A percentile compares a stretch with the other conserved stretches of the same genome.
Conservation (phyloP, 2,888 invertebrate species). For the Pogonocherus hispidulus region DNA sequence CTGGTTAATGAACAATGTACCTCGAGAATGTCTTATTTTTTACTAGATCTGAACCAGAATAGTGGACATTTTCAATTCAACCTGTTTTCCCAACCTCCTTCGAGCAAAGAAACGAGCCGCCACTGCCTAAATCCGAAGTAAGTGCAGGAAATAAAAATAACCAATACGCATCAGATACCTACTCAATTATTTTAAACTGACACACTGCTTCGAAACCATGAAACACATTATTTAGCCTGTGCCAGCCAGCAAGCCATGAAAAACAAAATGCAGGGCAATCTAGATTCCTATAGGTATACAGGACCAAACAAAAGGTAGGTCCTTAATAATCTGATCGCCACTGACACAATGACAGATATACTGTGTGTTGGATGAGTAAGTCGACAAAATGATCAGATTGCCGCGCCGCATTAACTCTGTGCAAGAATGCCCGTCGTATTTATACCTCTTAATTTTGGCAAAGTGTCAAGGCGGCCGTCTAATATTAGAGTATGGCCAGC, state of each 20-base stretch:
- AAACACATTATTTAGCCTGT: no score
- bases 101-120: neutral
- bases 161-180: neutral
- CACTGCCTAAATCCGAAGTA: neutral
- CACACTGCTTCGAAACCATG: no score
- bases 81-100: no score
- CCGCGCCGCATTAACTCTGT: conserved; percentile 23
- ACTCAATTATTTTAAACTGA: neutral
- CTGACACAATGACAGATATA: neutral
- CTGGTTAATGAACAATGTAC: no score
- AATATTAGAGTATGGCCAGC: conserved; percentile 61
- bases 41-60: no score
- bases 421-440: conserved; percentile 53
- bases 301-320: no score
- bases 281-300: no score
- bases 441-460: conserved; percentile 61
- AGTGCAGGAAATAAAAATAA: neutral
- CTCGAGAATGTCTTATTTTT: no score
- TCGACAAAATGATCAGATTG: neutral
- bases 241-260: no score
- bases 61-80: no score
- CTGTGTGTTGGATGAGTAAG: neutral
- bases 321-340: no score
- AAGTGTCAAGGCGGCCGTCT: conserved; percentile 60
- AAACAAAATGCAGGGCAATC: no score